Percentiles rank a stretch among this genome's conserved stretches.
phyloP scores from a whole-genome alignment of 37 sponge, comb jelly and placozoan species.

The Cladorhizidae sp. region DNA sequence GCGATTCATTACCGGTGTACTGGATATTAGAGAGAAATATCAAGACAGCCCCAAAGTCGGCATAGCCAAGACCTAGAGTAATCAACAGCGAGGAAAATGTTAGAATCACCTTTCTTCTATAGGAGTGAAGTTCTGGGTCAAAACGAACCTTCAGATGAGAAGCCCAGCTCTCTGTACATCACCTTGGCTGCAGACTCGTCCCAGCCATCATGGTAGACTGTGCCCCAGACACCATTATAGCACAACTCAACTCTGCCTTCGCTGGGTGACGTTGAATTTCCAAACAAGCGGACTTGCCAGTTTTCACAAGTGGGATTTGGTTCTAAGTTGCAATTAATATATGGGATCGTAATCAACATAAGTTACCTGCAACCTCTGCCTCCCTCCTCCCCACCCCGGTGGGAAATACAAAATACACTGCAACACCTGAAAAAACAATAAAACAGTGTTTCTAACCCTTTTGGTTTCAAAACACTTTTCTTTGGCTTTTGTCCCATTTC shows the following conservation, averaged over 20 bases:
- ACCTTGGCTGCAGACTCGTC: slow-evolving; percentile 11
- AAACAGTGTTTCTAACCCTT: no score
- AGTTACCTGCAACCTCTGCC: no score
- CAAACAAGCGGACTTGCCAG: not conserved
- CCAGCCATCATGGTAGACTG: slow-evolving; percentile 43
- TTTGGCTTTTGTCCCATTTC: no score
- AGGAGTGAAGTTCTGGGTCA: not conserved
- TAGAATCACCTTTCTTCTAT: not conserved
- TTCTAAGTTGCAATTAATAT: not conserved
- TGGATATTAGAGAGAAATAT: slow-evolving; percentile 14
- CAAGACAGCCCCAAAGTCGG: slow-evolving; percentile 21
- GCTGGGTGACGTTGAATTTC: not conserved
- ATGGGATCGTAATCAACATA: no score
- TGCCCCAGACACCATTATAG: slow-evolving; percentile 50
- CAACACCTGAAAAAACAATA: no score
- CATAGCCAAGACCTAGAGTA: slow-evolving; percentile 7
- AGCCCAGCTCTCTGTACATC: slow-evolving; percentile 27
- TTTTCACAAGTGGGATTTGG: slow-evolving; percentile 25
- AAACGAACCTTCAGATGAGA: slow-evolving; percentile 13
- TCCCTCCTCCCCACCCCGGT: no score
- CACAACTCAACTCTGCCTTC: slow-evolving; percentile 47
- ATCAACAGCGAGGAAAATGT: no score
- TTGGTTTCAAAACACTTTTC: no score
- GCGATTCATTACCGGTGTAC: slow-evolving; percentile 37
- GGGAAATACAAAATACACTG: no score